Percentiles rank a stretch among this genome's conserved stretches.
Conservation (phyloP, 1,140 invertebrate genomes). For the Drosophila rhopaloa region DNA sequence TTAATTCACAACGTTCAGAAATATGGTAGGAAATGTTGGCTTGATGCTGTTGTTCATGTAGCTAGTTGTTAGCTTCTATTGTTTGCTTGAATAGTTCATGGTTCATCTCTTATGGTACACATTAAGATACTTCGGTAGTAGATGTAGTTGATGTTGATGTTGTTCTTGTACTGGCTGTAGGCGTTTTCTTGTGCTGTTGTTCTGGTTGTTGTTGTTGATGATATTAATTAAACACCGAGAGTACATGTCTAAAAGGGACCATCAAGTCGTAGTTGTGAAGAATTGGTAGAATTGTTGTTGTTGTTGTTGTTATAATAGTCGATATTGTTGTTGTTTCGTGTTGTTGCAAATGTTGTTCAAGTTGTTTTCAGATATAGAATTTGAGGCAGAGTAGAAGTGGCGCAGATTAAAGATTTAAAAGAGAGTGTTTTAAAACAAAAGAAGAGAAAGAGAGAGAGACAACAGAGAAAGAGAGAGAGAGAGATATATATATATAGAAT, state of each 20-base stretch:
- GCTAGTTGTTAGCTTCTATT: constrained; percentile 42
- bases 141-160: constrained; percentile 57
- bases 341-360: constrained; percentile 58
- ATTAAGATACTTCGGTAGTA: constrained; percentile 48
- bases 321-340: constrained; percentile 66
- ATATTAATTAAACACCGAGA: constrained; percentile 73
- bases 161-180: constrained; percentile 70
- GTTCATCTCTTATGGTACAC: constrained; percentile 52
- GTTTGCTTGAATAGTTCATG: constrained; percentile 10
- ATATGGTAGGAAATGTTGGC: constrained; percentile 31
- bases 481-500: constrained; percentile 68
- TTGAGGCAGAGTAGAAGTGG: constrained; percentile 73
- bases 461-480: constrained; percentile 76
- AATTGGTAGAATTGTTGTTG: constrained; percentile 62
- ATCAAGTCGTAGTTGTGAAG: constrained; percentile 72
- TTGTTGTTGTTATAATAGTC: constrained; percentile 50
- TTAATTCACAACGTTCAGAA: constrained; percentile 65
- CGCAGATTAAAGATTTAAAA: constrained; percentile 75
- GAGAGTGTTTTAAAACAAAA: constrained; percentile 77
- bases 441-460: constrained; percentile 71
- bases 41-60: constrained; percentile 38
- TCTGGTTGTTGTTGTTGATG: constrained; percentile 61
- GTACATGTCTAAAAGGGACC: constrained; percentile 74
- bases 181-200: constrained; percentile 71
- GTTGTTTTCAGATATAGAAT: constrained; percentile 55